Conservation (phyloP, 2,888 invertebrate species). For the Hymenopus coronatus region DNA sequence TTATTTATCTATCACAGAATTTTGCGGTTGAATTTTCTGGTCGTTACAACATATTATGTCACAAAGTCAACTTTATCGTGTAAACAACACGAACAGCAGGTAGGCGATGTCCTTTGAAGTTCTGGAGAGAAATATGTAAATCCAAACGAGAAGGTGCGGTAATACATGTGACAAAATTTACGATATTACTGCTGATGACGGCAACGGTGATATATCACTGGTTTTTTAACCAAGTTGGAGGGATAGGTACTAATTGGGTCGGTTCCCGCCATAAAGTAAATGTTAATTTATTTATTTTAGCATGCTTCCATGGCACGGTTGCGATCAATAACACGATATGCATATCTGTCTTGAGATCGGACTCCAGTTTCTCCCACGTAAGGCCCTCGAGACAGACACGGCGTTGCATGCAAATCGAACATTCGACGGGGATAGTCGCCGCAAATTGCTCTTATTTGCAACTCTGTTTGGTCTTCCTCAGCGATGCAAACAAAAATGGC, state of each 20-base stretch:
- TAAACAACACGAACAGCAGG: too few species aligned
- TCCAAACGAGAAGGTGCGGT: not conserved
- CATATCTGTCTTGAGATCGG: not conserved
- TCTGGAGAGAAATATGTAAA: not conserved
- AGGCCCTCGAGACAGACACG: not conserved
- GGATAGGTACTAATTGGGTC: not conserved
- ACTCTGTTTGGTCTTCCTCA: not conserved
- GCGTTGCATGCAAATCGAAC: not conserved
- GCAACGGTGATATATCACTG: too few species aligned
- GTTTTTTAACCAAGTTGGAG: too few species aligned
- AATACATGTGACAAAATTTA: not conserved
- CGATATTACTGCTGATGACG: not conserved
- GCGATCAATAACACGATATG: not conserved
- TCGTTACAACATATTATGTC: too few species aligned
- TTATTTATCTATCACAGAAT: too few species aligned
- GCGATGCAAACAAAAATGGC: too few species aligned
- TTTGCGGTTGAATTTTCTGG: too few species aligned
- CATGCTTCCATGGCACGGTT: not conserved
- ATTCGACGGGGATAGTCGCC: not conserved
- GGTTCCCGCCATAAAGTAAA: not conserved
- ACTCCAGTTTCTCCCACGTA: not conserved
- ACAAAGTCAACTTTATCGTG: too few species aligned
- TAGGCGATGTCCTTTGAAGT: too few species aligned
- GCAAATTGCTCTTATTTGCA: not conserved
- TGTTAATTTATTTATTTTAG: not conserved